Evolutionary conservation across 2,888 invertebrate genomes (phyloP).

Genomic region (Phortica magna): DNA sequence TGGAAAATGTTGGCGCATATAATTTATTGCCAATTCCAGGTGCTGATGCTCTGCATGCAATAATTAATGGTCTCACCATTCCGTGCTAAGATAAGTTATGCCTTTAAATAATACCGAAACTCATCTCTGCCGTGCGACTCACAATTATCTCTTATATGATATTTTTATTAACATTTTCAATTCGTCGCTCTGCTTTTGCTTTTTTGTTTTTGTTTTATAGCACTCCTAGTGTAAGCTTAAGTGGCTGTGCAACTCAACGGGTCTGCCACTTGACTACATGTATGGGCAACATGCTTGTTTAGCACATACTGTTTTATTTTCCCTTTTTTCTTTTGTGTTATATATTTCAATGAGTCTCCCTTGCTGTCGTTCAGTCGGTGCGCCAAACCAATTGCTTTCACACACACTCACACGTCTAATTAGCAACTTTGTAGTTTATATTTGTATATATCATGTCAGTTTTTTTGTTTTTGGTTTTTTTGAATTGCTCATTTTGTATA

Average conservation of each 20-base stretch:
- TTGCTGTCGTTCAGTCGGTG: neutral
- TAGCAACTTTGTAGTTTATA: slow-evolving; percentile 22
- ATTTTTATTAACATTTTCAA: neutral
- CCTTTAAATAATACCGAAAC: too few relatives aligned
- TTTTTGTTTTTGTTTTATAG: neutral
- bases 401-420: slow-evolving; percentile 13
- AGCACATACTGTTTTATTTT: too few relatives aligned
- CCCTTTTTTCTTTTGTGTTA: neutral
- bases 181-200: neutral
- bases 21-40: slow-evolving; percentile 23
- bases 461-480: neutral
- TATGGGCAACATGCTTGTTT: too few relatives aligned
- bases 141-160: neutral
- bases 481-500: neutral
- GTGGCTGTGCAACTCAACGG: neutral
- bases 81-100: too few relatives aligned
- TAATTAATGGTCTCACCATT: slow-evolving; percentile 3
- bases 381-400: neutral
- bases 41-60: slow-evolving; percentile 26
- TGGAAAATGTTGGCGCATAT: neutral
- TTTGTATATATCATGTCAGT: neutral
- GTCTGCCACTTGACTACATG: too few relatives aligned
- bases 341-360: neutral
- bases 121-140: neutral
- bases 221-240: too few relatives aligned